A percentile compares a stretch with the other conserved stretches of the same genome.
Evolutionary conservation across 2,888 invertebrate genomes (phyloP).

Genomic region (Aelia acuminata): DNA sequence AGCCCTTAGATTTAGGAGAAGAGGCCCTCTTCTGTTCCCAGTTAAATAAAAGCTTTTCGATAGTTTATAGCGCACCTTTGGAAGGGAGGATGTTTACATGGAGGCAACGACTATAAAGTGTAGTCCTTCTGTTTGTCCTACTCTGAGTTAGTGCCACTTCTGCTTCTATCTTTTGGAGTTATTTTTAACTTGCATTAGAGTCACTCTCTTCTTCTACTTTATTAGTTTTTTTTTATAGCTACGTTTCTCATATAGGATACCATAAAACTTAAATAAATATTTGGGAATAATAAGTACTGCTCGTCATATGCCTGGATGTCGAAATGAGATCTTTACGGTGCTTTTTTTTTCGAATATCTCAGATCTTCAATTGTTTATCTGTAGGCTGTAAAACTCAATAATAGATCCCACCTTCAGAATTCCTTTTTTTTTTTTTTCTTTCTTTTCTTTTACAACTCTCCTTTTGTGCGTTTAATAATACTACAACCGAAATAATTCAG

Average conservation of each 20-base stretch:
- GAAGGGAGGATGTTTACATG: neutral
- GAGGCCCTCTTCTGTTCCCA: neutral
- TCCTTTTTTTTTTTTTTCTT: neutral
- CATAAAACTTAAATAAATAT: slow-evolving; percentile 10
- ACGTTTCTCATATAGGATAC: neutral
- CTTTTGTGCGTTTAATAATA: too few relatives aligned
- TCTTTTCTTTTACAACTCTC: too few relatives aligned
- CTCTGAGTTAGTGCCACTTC: neutral
- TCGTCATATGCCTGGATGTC: neutral
- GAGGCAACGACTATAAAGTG: neutral
- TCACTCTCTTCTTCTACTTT: too few relatives aligned
- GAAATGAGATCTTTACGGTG: neutral
- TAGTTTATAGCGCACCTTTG: neutral
- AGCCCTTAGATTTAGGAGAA: neutral
- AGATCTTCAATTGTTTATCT: neutral
- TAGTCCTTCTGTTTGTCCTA: neutral
- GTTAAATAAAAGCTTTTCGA: slow-evolving; percentile 27
- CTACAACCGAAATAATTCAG: too few relatives aligned
- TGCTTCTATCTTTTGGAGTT: neutral
- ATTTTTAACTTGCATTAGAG: slow-evolving; percentile 10
- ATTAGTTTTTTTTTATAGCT: neutral
- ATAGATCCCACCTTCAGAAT: neutral
- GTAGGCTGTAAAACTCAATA: neutral
- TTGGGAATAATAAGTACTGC: neutral
- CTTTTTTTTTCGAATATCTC: neutral